phyloP scores from a whole-genome alignment of 2,888 invertebrate genomes.

The Heliconius aoede region DNA sequence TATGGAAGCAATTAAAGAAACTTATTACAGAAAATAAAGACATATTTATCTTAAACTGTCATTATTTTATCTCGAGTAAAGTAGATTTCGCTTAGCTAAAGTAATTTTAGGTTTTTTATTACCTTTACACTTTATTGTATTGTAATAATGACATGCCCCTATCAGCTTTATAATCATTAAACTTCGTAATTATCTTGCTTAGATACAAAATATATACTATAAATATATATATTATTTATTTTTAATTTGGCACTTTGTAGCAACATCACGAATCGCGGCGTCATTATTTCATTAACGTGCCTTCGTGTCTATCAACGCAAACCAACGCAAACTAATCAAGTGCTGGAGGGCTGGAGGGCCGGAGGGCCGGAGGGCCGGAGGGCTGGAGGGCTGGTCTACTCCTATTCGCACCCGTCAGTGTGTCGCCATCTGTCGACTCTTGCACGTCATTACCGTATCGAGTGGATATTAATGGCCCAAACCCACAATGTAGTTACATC shows the following conservation, averaged over 20 bases:
- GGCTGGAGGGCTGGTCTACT: conserved; percentile 38
- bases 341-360: conserved; percentile 36
- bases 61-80: too few species aligned
- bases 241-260: conserved; percentile 10
- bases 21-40: not conserved
- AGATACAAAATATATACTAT: not conserved
- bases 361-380: conserved; percentile 21
- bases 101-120: not conserved
- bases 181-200: too few species aligned
- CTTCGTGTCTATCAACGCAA: conserved; percentile 56
- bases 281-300: conserved; percentile 40
- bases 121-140: not conserved
- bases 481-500: conserved; percentile 29
- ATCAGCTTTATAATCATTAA: not conserved
- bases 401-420: conserved; percentile 43
- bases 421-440: conserved; percentile 57
- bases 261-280: conserved; percentile 25
- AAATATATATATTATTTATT: not conserved
- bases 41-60: conserved; percentile 1
- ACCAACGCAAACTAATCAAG: conserved; percentile 60
- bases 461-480: conserved; percentile 36
- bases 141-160: too few species aligned
- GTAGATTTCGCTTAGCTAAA: too few species aligned
- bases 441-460: conserved; percentile 44
- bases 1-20: not conserved